Evolutionary conservation across 2,113 vertebrate species (phyloP), one percentile per base, ranked within the genome.

Genomic region (Nestor notabilis): DNA sequence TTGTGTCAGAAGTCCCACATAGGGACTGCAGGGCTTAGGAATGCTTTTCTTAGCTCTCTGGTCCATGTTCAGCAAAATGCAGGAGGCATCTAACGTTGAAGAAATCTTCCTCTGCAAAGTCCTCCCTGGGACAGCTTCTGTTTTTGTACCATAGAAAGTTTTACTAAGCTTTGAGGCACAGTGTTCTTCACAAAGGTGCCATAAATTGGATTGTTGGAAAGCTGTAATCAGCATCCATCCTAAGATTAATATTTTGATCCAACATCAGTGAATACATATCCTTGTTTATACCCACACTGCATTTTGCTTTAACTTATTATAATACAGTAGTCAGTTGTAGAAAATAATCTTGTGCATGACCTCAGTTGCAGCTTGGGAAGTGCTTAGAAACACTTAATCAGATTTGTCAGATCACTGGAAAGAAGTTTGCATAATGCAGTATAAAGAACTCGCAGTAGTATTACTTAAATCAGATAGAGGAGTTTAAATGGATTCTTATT

Each of bases 341-440:
- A 83, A 71, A 77, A 76, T 49, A 70, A 61, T 80, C 44, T 74
- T 35, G 27, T 58, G 70, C n/a, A 28, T 78, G 74, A 79, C 87
- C 80, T 91, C 81, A 37, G 29, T 80, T 90, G 79, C 78, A 76
- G 29, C 70, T 44, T 64, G 75, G 29, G 56, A 25, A 92, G 53
- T n/a, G 23, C 92, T 96, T 80, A 80, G 63, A 88, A 94, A 80
- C 31, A 39, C 88, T 93, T 96, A 94, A 88, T 92, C 63, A 86
- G 83, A 83, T 95, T 90, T 90, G 63, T 83, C 66, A 93, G 75
- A 68, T 70, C 78, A 90, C 49, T 68, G 39, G 88, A 58, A 79
- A 80, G 70, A 80, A 35, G 49, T 96, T 93, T 97, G 77, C 24
- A 47, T 93, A 88, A 95, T 68, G 49, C 65, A 64, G 29, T 79